Evolutionary conservation across 2,113 vertebrate genomes (phyloP).

Genomic region (Larimichthys crocea): DNA sequence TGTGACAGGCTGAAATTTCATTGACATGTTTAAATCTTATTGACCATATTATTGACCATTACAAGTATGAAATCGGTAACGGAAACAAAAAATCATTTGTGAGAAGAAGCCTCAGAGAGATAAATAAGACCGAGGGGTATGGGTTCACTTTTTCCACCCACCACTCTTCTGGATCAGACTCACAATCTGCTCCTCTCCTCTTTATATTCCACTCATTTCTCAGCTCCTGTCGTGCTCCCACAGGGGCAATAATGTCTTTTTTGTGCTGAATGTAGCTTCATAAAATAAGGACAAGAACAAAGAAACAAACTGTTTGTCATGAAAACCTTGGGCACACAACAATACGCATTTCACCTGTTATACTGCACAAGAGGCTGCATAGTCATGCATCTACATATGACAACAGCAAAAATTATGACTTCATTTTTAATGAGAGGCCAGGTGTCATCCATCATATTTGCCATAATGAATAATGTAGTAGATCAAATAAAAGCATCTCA

Average conservation of each 20-base stretch:
- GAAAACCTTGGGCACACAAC: conserved; percentile 28
- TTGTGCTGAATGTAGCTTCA: conserved; percentile 38
- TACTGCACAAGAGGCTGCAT: not conserved
- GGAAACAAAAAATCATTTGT: conserved; percentile 57
- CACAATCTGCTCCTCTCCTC: conserved; percentile 34
- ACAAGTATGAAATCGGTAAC: conserved; percentile 25
- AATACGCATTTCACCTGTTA: not conserved
- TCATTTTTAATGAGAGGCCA: not conserved
- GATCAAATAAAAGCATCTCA: not conserved
- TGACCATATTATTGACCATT: conserved; percentile 5
- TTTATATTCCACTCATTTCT: conserved; percentile 55
- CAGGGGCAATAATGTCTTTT: conserved; percentile 50
- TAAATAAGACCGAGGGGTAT: conserved; percentile 44
- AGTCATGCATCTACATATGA: not conserved
- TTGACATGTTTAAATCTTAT: not conserved
- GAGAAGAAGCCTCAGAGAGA: conserved; percentile 30
- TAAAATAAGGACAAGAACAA: conserved; percentile 47
- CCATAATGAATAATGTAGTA: not conserved
- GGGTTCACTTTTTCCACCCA: conserved; percentile 58
- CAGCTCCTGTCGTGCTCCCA: conserved; percentile 38
- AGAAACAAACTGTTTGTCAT: conserved; percentile 28
- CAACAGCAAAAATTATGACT: not conserved
- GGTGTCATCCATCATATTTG: conserved; percentile 16
- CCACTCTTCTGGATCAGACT: conserved; percentile 47
- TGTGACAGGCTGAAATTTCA: not conserved